Evolutionary conservation across 2,113 vertebrate species (phyloP).

Genomic region (Eulemur rufifrons): DNA sequence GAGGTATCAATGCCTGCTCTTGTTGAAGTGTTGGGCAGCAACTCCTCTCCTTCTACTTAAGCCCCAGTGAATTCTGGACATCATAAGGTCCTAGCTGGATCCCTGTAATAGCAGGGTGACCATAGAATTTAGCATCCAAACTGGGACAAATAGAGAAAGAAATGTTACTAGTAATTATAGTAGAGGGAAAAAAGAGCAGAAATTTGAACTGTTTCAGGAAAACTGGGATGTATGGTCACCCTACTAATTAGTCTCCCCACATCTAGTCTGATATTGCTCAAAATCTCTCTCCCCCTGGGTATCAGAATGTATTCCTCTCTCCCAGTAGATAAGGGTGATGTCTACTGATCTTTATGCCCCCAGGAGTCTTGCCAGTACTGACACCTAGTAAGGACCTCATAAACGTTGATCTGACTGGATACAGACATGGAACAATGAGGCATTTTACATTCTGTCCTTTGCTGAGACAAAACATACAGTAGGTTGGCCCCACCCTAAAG

Average conservation of each 20-base stretch:
- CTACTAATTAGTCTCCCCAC: neutral
- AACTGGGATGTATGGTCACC: neutral
- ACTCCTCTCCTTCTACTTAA: neutral
- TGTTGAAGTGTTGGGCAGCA: neutral
- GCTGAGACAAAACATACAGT: neutral
- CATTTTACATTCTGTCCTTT: neutral
- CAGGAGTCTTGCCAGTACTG: neutral
- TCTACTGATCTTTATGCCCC: neutral
- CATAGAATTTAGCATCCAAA: neutral
- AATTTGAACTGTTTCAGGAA: neutral
- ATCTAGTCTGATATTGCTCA: neutral
- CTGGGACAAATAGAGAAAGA: neutral
- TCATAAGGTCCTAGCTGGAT: neutral
- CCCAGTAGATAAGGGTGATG: neutral
- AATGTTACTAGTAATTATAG: neutral
- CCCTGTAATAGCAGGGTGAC: neutral
- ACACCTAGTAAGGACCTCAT: neutral
- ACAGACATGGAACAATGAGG: neutral
- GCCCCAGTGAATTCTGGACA: neutral
- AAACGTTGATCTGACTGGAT: neutral
- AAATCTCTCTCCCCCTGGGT: neutral
- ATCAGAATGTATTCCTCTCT: neutral
- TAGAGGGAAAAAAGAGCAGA: neutral
- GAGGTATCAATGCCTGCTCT: neutral
- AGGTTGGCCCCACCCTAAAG: neutral